Percentiles rank a stretch among this genome's conserved stretches.
phyloP scores from a whole-genome alignment of 2,113 vertebrate genomes.

The Isurus oxyrinchus region DNA sequence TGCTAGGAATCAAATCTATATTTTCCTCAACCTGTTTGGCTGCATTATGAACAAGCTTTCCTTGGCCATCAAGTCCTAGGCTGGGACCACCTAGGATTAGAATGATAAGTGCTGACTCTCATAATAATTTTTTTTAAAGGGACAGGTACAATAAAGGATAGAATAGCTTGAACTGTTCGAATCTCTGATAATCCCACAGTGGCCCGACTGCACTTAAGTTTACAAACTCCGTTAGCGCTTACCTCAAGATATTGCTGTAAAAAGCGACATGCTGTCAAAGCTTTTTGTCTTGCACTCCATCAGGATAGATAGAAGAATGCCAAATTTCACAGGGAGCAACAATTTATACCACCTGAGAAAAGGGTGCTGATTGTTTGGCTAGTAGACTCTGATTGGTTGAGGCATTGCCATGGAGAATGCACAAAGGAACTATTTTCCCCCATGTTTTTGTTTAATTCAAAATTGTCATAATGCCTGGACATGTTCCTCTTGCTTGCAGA shows the following conservation, averaged over 20 bases:
- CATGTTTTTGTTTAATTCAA: no score
- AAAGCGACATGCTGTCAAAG: background rate
- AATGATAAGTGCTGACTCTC: background rate
- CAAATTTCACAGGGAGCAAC: background rate
- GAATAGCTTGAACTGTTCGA: background rate
- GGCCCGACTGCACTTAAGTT: background rate
- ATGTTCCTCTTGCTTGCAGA: no score
- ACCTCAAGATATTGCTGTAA: background rate
- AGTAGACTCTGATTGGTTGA: background rate
- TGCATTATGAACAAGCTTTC: no score
- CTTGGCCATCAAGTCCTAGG: no score
- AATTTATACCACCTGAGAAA: background rate
- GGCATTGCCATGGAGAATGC: background rate
- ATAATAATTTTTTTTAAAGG: background rate
- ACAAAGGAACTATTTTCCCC: no score
- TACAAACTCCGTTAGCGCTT: background rate
- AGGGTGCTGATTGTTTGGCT: background rate
- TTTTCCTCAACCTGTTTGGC: background rate
- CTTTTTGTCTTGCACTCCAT: background rate
- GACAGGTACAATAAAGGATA: background rate
- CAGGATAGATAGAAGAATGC: background rate
- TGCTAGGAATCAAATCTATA: background rate
- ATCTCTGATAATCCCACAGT: background rate
- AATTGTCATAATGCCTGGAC: no score
- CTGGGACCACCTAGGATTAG: background rate